phyloP scores from a whole-genome alignment of 2,113 vertebrate species.

The Pelecanus crispus region DNA sequence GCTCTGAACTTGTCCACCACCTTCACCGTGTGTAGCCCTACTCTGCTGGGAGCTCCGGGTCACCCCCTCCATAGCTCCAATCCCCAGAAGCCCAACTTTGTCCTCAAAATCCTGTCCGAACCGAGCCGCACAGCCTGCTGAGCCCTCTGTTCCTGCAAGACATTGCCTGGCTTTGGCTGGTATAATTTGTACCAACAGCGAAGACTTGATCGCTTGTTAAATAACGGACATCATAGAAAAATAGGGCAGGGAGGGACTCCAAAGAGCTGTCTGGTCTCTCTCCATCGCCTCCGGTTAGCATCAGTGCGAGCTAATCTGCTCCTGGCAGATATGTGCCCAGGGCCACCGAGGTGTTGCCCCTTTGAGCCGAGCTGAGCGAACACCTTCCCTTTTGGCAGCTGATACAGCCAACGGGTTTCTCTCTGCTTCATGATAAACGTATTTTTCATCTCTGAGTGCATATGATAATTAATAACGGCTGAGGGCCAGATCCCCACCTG shows the following conservation, averaged over 20 bases:
- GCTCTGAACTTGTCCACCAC: not conserved
- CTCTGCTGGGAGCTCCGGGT: rapidly evolving
- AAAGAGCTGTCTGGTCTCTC: not conserved
- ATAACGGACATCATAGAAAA: not conserved
- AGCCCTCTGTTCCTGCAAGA: not conserved
- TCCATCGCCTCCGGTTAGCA: not conserved
- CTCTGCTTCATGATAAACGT: not conserved
- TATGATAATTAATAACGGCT: not conserved
- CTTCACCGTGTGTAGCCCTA: not conserved
- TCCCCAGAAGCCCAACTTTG: not conserved
- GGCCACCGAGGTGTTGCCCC: not conserved
- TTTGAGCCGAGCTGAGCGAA: not conserved
- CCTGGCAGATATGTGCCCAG: not conserved
- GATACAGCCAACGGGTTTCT: not conserved
- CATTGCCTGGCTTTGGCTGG: not conserved
- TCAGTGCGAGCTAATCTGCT: not conserved
- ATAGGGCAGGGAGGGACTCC: not conserved
- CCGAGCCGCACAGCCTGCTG: not conserved
- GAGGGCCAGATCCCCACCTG: slow-evolving; percentile 11
- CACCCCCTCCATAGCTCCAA: not conserved
- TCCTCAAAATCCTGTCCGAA: not conserved
- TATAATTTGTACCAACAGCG: not conserved
- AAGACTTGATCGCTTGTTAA: not conserved
- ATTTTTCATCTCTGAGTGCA: not conserved
- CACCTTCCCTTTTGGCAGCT: not conserved